Evolutionary conservation across 2,888 invertebrate genomes (phyloP).

Genomic region (Apodemia mormo): DNA sequence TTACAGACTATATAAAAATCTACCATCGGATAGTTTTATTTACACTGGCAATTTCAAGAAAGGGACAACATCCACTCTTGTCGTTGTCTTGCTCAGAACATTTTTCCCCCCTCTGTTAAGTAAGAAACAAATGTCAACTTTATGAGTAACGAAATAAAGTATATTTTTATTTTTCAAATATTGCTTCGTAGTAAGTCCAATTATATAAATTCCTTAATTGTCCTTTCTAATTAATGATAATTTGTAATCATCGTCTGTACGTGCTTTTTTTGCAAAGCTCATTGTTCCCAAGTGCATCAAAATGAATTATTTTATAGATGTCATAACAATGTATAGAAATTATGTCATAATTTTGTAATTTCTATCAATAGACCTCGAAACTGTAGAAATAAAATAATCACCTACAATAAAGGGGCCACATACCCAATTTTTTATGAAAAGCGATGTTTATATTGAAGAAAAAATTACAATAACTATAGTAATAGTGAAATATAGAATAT

Average conservation of each 20-base stretch:
- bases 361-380: too few species aligned
- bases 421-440: neutral
- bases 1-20: too few species aligned
- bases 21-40: too few species aligned
- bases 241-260: neutral
- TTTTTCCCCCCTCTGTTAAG: too few species aligned
- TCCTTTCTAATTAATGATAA: neutral
- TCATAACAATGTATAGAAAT: neutral
- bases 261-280: neutral
- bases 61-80: too few species aligned
- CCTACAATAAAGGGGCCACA: slow-evolving; percentile 7
- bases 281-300: neutral
- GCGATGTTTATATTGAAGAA: neutral
- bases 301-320: neutral
- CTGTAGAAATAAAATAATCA: slow-evolving; percentile 1
- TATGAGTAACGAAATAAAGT: too few species aligned
- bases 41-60: too few species aligned
- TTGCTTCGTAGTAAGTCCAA: too few species aligned
- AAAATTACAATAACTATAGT: neutral
- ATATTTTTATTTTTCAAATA: too few species aligned
- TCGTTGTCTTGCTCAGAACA: too few species aligned
- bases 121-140: too few species aligned
- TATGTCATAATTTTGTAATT: neutral
- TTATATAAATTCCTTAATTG: neutral
- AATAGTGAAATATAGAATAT: neutral